Base-by-base conservation (phyloP, 2,888 invertebrate species). In the Minunthozetes semirufus region DNA sequence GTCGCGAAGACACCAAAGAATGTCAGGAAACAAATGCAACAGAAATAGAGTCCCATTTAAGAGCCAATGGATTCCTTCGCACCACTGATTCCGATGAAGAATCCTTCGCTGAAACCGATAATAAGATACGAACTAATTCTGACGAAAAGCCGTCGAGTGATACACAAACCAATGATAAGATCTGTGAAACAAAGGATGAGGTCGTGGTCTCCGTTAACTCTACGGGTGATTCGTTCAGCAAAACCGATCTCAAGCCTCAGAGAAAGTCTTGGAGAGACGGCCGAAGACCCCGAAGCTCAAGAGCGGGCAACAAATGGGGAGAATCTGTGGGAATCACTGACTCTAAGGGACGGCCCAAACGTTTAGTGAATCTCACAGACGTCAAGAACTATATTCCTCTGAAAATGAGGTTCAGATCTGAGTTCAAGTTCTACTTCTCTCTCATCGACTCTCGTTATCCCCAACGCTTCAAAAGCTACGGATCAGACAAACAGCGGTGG, bases 361-460 rank as follows among this genome's bases (percentile, higher is more conserved):
- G 70, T 22, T 11, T 70, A 13, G 70, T 70, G 19, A 48, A 11
- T 70, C 15, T 70, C 42, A 27, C 46, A 11, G 48, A 70, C 25
- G 13, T 70, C 1, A 70, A 70, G 38, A 70, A 70, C 46, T 70
- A 48, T 22, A 48, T 70, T 13, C 48, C 42, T 4, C 13, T 70
- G 70, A 38, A 46, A 42, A 22, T 70, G 25, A 22, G n/a, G 25
- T 70, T 19, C 48, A 27, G n/a, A 15, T 48, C 70, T 15, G 6
- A 17, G 8, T 46, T 70, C 13, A 70, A 70, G 70, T 70, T 38
- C 13, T 70, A 70, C 46, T 46, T 70, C 48, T 19, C 70, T 1
- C 25, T 70, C 42, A 17, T 70, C 13, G 70, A 70, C 38, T 25
- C 42, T n/a, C 42, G 70, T 15, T 70, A 70, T 70, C 70, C 70